phyloP scores from a whole-genome alignment of 2,888 invertebrate species.

The Clostera curtula region DNA sequence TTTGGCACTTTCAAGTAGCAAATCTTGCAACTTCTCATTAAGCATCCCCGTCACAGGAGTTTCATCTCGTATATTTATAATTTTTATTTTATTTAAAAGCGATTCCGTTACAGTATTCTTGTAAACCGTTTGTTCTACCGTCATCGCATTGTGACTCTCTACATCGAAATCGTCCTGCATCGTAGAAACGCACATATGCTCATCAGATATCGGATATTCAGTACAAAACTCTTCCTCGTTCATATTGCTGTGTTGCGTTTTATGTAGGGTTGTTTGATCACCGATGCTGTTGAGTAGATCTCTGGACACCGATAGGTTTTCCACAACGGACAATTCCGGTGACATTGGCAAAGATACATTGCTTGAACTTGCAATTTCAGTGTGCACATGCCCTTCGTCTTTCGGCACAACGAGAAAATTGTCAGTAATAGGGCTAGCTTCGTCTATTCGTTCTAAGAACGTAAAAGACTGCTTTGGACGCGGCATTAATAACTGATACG shows the following conservation, averaged over 20 bases:
- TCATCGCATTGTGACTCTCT: slow-evolving; percentile 16
- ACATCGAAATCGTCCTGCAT: slow-evolving; percentile 48
- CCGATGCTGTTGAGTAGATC: slow-evolving; percentile 26
- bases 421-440: slow-evolving; percentile 25
- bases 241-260: slow-evolving; percentile 24
- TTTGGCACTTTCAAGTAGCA: slow-evolving; percentile 55
- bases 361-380: slow-evolving; percentile 38
- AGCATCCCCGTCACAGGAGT: slow-evolving; percentile 40
- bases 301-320: slow-evolving; percentile 49
- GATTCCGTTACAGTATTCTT: slow-evolving; percentile 31
- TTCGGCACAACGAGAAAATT: no score
- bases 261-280: slow-evolving; percentile 32
- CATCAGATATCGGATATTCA: slow-evolving; percentile 35
- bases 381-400: slow-evolving; percentile 8
- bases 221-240: slow-evolving; percentile 18
- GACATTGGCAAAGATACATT: slow-evolving; percentile 50
- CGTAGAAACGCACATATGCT: slow-evolving; percentile 46
- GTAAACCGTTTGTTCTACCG: slow-evolving; percentile 9
- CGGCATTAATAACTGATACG: slow-evolving; percentile 47
- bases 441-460: slow-evolving; percentile 39
- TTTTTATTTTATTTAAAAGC: slow-evolving; percentile 33
- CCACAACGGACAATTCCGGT: slow-evolving; percentile 59
- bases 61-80: slow-evolving; percentile 34
- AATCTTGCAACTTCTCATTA: slow-evolving; percentile 39
- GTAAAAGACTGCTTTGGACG: slow-evolving; percentile 14